Base-by-base conservation (phyloP, 2,888 invertebrate species). In the Drosophila koepferae region DNA sequence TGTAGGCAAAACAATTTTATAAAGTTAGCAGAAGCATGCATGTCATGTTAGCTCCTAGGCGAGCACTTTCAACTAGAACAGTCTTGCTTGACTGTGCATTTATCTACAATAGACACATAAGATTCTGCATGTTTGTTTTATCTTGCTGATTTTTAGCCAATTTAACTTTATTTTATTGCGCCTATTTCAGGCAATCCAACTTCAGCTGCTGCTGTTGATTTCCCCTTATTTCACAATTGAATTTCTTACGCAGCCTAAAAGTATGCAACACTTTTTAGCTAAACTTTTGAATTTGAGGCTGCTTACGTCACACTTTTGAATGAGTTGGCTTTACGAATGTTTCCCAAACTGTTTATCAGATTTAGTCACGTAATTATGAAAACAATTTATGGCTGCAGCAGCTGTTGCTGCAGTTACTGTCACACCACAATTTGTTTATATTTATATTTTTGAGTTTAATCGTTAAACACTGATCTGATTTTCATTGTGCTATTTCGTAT, bases 201-300 rank as follows among this genome's bases (percentile, higher is more conserved):
- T 10, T 49, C 10, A 6, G 28, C 31, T 5, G 9, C 28, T 48
- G 28, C 28, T 28, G 28, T 6, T 28, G 28, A 48, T 48, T 31
- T 31, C n/a, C n/a, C n/a, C 9, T 18, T 14, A 20, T 28, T n/a
- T 28, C 2, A 23, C 3, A 23, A 16, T 28, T 20, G 14, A 55
- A 55, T 55, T 55, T 55, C n/a, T 23, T 9, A 0, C 3, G 0
- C 28, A 12, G 66, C 81, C 63, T 0, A 9, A 73, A 74, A 68
- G 79, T 71, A 81, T 73, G 81, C 79, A 70, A 61, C 34, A 71
- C 23, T 59, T 70, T 46, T 73, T 70, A 3, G 3, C 5, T 4
- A 0, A 18, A 18, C 10, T 41, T 36, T 18, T 28, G n/a, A 20
- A 9, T 18, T 44, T 2, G 43, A 12, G 16, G 12, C 23, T 43